Conservation (phyloP, 2,888 invertebrate genomes). For the Polylopha cassiicola region DNA sequence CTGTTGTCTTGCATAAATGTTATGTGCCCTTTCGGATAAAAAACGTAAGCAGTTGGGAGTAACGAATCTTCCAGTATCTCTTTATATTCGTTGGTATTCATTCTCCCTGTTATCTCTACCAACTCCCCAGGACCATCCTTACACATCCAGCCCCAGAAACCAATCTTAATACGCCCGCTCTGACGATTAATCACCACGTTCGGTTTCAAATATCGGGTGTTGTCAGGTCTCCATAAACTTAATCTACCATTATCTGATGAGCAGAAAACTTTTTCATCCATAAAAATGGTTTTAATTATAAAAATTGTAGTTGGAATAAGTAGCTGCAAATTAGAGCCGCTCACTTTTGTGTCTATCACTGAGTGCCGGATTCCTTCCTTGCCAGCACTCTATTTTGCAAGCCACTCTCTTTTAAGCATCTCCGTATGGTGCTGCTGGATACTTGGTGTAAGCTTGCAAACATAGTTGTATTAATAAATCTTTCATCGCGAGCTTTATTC, state of each 20-base stretch:
- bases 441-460: neutral
- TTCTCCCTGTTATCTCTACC: slow-evolving; percentile 3
- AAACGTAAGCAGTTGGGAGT: slow-evolving; percentile 4
- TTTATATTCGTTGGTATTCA: slow-evolving; percentile 1
- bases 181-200: slow-evolving; percentile 3
- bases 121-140: slow-evolving; percentile 3
- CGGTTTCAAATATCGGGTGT: neutral
- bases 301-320: neutral
- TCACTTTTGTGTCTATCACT: neutral
- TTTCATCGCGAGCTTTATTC: neutral
- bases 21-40: slow-evolving; percentile 4
- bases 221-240: slow-evolving; percentile 1
- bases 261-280: slow-evolving; percentile 1
- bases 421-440: neutral
- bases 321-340: neutral
- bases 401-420: slow-evolving; percentile 1
- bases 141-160: slow-evolving; percentile 2
- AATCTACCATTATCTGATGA: neutral
- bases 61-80: slow-evolving; percentile 6
- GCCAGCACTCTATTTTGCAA: too few relatives aligned
- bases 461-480: slow-evolving; percentile 1
- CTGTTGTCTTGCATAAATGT: slow-evolving; percentile 8
- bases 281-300: slow-evolving; percentile 1
- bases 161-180: slow-evolving; percentile 4
- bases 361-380: neutral